phyloP scores from a whole-genome alignment of 2,888 invertebrate genomes.

The Therioaphis trifolii region DNA sequence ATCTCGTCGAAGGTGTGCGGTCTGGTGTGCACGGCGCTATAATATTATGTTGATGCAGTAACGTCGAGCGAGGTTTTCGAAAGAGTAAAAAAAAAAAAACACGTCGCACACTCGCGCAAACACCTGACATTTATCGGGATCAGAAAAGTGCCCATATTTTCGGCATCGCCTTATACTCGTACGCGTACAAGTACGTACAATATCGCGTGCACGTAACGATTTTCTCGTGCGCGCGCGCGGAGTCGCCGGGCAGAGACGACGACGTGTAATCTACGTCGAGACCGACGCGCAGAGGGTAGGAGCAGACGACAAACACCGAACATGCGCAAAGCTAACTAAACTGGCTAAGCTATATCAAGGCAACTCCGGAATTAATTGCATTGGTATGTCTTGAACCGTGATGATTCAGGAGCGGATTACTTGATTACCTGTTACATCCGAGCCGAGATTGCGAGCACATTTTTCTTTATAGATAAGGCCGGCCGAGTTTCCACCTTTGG shows the following conservation, averaged over 20 bases:
- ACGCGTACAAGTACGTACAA: too few species aligned
- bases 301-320: constrained; percentile 3
- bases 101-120: too few species aligned
- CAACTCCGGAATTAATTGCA: constrained; percentile 43
- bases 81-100: too few species aligned
- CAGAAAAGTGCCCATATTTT: too few species aligned
- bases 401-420: constrained; percentile 27
- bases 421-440: constrained; percentile 35
- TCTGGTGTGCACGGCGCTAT: background rate
- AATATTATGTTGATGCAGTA: background rate
- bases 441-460: background rate
- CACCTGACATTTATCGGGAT: too few species aligned
- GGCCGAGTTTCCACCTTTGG: background rate
- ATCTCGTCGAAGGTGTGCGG: too few species aligned
- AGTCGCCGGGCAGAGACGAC: too few species aligned
- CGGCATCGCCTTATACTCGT: too few species aligned
- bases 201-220: too few species aligned
- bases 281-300: background rate
- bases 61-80: too few species aligned
- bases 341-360: constrained; percentile 33
- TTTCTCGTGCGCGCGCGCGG: too few species aligned
- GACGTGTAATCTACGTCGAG: background rate
- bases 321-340: constrained; percentile 42
- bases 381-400: constrained; percentile 19
- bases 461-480: background rate